Conservation (phyloP, 2,888 invertebrate species). For the Candidula unifasciata region DNA sequence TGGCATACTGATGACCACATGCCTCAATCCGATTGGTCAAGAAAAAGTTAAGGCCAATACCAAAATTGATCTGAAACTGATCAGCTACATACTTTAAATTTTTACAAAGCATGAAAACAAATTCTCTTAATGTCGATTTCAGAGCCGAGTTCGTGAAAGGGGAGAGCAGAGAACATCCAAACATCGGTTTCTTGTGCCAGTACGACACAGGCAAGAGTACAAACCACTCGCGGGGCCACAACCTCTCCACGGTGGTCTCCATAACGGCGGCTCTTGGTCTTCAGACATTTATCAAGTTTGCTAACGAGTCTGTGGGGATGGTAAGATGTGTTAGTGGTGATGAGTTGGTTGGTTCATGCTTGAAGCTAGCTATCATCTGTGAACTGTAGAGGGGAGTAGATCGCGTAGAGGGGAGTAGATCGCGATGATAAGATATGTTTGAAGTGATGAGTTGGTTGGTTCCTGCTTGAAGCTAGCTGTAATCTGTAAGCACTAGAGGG, state of each 20-base stretch:
- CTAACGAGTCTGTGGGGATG: slow-evolving; percentile 38
- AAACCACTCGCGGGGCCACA: slow-evolving; percentile 33
- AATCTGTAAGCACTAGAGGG: too few relatives aligned
- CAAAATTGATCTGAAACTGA: too few relatives aligned
- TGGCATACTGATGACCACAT: too few relatives aligned
- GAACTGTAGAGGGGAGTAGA: too few relatives aligned
- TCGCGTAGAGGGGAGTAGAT: too few relatives aligned
- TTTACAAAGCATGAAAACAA: too few relatives aligned
- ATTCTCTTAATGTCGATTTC: background rate
- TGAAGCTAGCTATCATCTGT: background rate
- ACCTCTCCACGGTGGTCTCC: slow-evolving; percentile 29
- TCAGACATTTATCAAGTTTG: slow-evolving; percentile 45
- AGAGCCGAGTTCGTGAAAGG: slow-evolving; percentile 39
- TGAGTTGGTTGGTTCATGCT: background rate
- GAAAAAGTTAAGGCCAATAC: too few relatives aligned
- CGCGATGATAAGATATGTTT: slow-evolving; percentile 27
- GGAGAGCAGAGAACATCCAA: slow-evolving; percentile 35
- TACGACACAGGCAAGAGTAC: slow-evolving; percentile 28
- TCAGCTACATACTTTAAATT: too few relatives aligned
- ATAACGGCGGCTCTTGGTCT: slow-evolving; percentile 45
- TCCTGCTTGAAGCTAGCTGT: background rate
- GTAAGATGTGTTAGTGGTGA: background rate
- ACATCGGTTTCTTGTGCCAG: slow-evolving; percentile 47
- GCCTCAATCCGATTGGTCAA: too few relatives aligned
- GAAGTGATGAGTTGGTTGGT: background rate